phyloP scores from a whole-genome alignment of 2,797 vertebrate genomes.

The Cyprinella venusta region DNA sequence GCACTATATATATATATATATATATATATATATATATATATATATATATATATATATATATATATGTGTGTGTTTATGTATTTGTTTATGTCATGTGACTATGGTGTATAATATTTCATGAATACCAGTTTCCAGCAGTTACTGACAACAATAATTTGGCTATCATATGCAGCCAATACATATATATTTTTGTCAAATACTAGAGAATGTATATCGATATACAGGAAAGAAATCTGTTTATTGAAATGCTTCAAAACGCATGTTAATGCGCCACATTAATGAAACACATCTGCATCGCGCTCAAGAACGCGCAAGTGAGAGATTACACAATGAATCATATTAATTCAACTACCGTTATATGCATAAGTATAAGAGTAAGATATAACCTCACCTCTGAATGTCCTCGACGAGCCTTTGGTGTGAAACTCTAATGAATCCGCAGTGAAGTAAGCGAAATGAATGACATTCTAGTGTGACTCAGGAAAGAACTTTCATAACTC shows the following conservation, averaged over 20 bases:
- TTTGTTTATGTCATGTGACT: too few species aligned
- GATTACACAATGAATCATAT: not conserved
- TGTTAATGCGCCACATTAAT: not conserved
- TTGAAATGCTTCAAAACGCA: not conserved
- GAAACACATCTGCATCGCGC: not conserved
- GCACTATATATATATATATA: too few species aligned
- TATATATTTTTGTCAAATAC: not conserved
- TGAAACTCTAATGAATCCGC: not conserved
- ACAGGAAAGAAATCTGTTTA: not conserved
- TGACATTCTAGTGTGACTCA: not conserved
- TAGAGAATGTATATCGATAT: not conserved
- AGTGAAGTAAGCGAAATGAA: not conserved
- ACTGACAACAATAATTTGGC: not conserved
- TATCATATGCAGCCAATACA: too few species aligned
- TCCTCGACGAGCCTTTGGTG: not conserved
- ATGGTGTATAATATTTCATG: too few species aligned
- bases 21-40: too few species aligned
- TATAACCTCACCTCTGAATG: not conserved
- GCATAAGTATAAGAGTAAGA: too few species aligned
- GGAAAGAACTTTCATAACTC: conserved; percentile 36
- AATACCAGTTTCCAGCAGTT: too few species aligned
- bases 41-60: too few species aligned
- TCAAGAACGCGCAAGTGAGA: not conserved
- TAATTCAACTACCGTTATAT: not conserved
- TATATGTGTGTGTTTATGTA: too few species aligned